Conservation (phyloP, 2,888 invertebrate genomes). For the Hirtodrosophila alboralis region DNA sequence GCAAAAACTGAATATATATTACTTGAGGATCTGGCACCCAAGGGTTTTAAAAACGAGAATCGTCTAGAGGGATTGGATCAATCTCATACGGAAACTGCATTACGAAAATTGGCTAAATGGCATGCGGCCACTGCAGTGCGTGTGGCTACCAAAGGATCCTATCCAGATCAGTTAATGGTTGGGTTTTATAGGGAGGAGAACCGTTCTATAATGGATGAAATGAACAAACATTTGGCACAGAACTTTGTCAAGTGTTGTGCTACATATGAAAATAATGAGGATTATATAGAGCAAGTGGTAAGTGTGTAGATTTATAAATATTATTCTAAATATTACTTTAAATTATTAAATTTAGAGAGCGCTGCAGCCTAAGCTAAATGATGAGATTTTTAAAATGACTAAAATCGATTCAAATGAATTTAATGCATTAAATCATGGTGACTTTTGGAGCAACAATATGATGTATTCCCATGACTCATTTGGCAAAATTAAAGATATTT, state of each 20-base stretch:
- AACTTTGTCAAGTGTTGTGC: conserved; percentile 40
- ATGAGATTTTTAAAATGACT: conserved; percentile 40
- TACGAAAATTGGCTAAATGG: conserved; percentile 76
- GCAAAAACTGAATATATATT: conserved; percentile 56
- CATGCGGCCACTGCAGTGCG: conserved; percentile 79
- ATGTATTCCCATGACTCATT: conserved; percentile 74
- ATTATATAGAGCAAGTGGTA: conserved; percentile 66
- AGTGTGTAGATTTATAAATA: neutral
- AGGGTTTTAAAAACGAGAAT: conserved; percentile 73
- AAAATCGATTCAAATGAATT: conserved; percentile 58
- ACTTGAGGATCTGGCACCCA: conserved; percentile 70
- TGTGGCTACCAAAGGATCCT: conserved; percentile 57
- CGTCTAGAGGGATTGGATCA: conserved; percentile 74
- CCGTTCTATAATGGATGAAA: conserved; percentile 20
- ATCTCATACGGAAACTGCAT: conserved; percentile 65
- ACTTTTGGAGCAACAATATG: conserved; percentile 77
- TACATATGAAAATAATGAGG: conserved; percentile 39
- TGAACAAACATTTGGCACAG: conserved; percentile 17
- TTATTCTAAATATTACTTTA: neutral
- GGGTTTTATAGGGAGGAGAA: conserved; percentile 43
- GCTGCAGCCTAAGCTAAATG: conserved; percentile 33
- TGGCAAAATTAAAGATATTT: conserved; percentile 65
- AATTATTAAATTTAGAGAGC: conserved; percentile 30
- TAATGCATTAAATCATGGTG: conserved; percentile 76
- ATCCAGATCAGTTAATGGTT: conserved; percentile 23